Base-by-base conservation (phyloP, 2,797 vertebrate species). In the Sebastes minor region DNA sequence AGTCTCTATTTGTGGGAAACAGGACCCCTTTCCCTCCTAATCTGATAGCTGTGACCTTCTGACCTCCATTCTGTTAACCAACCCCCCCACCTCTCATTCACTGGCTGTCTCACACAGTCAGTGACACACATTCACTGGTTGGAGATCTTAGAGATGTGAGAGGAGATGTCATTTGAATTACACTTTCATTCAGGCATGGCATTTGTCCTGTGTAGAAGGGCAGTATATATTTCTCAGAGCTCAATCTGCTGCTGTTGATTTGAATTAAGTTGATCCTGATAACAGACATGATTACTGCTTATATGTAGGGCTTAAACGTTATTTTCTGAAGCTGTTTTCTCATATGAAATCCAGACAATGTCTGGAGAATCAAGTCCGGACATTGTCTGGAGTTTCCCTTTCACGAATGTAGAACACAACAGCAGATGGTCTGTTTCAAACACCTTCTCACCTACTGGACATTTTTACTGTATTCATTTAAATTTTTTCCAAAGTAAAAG, bases 1-100 rank as follows among this genome's bases (percentile, higher is more conserved):
- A 81, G 81, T 85, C 81, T 83, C 87, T 81, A 57, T 89, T 78
- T 90, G 92, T 90, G 90, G 89, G 92, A 91, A 89, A 84, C 83
- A 49, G 72, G 81, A 91, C 82, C 84, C 79, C 75, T 76, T 84
- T 82, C 76, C 88, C 85, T 77, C 75, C 86, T 82, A 81, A 88
- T 86, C 85, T 87, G 89, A 92, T 91, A 88, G 77, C 80, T 74
- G 78, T 79, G 88, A 93, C 92, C 91, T 38, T 22, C 62, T 90
- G 91, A 92, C 92, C 92, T 81, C 76, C 59, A 38, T 81, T 87
- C 86, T 81, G 68, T 78, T 52, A 46, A 57, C 78, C 84, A 53
- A 65, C 75, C 89, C 84, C 84, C 87, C 88, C 86, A 59, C 60
- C 46, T 61, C 78, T 69, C 71, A 60, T 85, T 88, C 86, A 77